These are phyloP conservation scores for Epinephelus moara DNA, from an alignment of 2,113 vertebrate species.

Conservation along the genomic window DNA sequence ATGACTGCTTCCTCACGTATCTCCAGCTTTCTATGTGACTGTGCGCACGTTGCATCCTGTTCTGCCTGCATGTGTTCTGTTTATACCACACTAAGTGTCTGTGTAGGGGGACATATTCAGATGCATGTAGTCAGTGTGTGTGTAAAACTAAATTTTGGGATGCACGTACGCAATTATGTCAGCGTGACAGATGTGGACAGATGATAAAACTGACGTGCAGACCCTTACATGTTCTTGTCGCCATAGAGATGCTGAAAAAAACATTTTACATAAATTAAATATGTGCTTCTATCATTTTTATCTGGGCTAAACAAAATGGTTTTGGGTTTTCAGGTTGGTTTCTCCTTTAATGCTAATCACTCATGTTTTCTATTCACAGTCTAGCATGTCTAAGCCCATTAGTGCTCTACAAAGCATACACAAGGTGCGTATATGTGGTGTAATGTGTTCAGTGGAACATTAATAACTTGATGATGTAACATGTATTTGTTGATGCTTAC, in stretches of 20 bases:
- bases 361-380: neutral
- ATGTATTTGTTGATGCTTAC: conserved; percentile 30
- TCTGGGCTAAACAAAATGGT: neutral
- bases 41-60: neutral
- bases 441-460: conserved; percentile 42
- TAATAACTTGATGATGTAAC: conserved; percentile 52
- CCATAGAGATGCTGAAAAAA: neutral
- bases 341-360: neutral
- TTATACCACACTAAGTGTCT: neutral
- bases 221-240: neutral
- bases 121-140: neutral
- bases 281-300: neutral
- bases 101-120: neutral
- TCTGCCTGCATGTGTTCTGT: neutral
- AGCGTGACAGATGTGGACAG: neutral
- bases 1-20: no score
- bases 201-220: neutral
- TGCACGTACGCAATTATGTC: neutral
- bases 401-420: neutral
- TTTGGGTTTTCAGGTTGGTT: neutral
- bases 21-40: no score
- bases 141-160: neutral
- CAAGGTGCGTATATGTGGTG: neutral
- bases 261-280: neutral
- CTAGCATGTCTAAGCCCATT: neutral